phyloP scores from a whole-genome alignment of 35 echinoderm and acorn worm genomes.

The Heliocidaris tuberculata region DNA sequence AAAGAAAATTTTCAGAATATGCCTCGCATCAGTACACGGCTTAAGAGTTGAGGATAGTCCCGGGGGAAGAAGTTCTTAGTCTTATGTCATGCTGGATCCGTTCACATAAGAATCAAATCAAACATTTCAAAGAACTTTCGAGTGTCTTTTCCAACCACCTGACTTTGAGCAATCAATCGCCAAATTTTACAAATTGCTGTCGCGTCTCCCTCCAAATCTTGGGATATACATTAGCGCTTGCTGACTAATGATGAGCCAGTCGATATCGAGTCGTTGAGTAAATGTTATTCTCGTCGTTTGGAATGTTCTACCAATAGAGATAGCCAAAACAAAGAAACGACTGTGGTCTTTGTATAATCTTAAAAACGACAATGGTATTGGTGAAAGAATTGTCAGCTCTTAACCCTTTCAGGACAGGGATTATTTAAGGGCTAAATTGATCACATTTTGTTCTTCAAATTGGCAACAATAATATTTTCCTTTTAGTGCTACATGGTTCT shows the following conservation, averaged over 20 bases:
- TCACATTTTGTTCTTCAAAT: too few species aligned
- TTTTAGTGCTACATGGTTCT: too few species aligned
- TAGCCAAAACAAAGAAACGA: not conserved
- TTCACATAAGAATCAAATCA: not conserved
- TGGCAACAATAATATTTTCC: too few species aligned
- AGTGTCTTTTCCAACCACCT: not conserved
- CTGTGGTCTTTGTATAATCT: not conserved
- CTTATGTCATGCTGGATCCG: not conserved
- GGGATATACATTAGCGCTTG: not conserved
- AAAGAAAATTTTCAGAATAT: not conserved
- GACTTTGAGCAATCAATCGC: not conserved
- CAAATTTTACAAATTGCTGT: not conserved
- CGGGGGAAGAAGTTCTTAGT: not conserved
- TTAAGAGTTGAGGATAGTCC: not conserved
- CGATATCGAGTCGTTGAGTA: not conserved
- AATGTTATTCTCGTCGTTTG: not conserved
- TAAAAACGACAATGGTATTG: not conserved
- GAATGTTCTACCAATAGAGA: not conserved
- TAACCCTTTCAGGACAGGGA: not conserved
- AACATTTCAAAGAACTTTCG: slow-evolving; percentile 5
- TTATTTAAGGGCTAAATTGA: not conserved
- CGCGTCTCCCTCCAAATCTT: not conserved
- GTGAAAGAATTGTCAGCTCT: not conserved
- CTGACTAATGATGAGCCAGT: not conserved
- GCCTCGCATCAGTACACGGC: not conserved